A percentile compares a stretch with the other conserved stretches of the same genome.
These are phyloP conservation scores for Drosophila tani DNA, from an alignment of 1,140 invertebrate species.

Conservation along the genomic window DNA sequence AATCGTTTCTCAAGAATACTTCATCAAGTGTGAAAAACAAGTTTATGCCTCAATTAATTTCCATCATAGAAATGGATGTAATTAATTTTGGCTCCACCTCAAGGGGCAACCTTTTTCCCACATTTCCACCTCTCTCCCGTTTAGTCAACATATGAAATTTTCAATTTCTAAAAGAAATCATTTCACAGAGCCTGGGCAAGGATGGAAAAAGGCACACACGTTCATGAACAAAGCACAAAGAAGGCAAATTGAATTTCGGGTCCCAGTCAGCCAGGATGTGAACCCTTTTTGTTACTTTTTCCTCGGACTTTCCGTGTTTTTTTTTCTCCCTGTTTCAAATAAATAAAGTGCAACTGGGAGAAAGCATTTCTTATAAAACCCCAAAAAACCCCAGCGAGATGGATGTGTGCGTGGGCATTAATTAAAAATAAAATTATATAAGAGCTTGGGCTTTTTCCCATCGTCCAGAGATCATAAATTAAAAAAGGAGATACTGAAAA, in stretches of 20 bases:
- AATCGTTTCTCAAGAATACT: constrained; percentile 28
- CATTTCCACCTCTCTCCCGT: constrained; percentile 1
- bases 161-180: constrained; percentile 67
- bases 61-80: constrained; percentile 64
- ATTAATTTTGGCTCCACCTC: constrained; percentile 51
- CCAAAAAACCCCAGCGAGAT: constrained; percentile 20
- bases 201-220: constrained; percentile 23
- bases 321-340: constrained; percentile 10
- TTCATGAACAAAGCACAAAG: constrained; percentile 32
- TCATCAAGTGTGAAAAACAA: constrained; percentile 53
- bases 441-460: constrained; percentile 24
- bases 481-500: constrained; percentile 40
- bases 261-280: constrained; percentile 22
- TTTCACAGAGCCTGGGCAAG: constrained; percentile 16
- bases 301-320: constrained; percentile 22
- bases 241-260: constrained; percentile 71
- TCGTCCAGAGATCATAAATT: constrained; percentile 67
- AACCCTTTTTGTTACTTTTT: constrained; percentile 47
- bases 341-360: constrained; percentile 20
- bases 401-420: constrained; percentile 58
- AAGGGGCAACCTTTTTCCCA: neutral
- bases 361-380: constrained; percentile 22
- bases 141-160: constrained; percentile 42
- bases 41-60: constrained; percentile 68
- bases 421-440: constrained; percentile 77